Base-by-base conservation (phyloP, 2,797 vertebrate species). In the Furcifer pardalis region DNA sequence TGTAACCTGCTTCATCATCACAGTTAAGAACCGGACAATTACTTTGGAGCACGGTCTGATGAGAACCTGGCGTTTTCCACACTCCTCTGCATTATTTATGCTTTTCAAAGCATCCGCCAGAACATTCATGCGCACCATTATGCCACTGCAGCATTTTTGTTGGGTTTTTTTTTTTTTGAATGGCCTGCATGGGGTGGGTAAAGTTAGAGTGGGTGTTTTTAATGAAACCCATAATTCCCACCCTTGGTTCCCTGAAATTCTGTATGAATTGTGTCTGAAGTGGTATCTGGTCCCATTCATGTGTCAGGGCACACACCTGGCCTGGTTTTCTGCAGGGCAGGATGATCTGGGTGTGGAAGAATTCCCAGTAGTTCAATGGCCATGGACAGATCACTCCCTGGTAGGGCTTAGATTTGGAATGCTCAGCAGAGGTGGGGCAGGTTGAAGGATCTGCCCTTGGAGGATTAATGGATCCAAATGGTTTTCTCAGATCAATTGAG, bases 1-100 rank as follows among this genome's bases (percentile, higher is more conserved):
- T n/a, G n/a, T n/a, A n/a, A n/a, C n/a, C n/a, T n/a, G 99, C 96
- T 99, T 99, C 98, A 99, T 99, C 98, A 99, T 99, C 94, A 99
- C 98, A 68, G 98, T 99, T 1, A 99, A 95, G 92, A 99, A 99
- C 87, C 98, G 96, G 91, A 99, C 98, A 25, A 99, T 99, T 88
- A 99, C 98, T 94, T 99, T 99, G 86, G 98, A 99, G 96, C 98
- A 99, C 35, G 98, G 98, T 94, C 99, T 96, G 90, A 99, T 98
- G 88, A 99, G 98, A 89, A 99, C 98, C 95, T 99, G 98, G 90
- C 98, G 98, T 81, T 99, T 99, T 82, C 98, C 99, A 90, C 98
- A 97, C 92, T 99, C 99, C 96, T 99, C 98, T 5, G 98, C 98
- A 86, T 99, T 99, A 96, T 99, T 99, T 97, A 99, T 99, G 97